A percentile compares a stretch with the other conserved stretches of the same genome.
phyloP scores from a whole-genome alignment of 2,797 vertebrate genomes.

The Ceryle rudis region DNA sequence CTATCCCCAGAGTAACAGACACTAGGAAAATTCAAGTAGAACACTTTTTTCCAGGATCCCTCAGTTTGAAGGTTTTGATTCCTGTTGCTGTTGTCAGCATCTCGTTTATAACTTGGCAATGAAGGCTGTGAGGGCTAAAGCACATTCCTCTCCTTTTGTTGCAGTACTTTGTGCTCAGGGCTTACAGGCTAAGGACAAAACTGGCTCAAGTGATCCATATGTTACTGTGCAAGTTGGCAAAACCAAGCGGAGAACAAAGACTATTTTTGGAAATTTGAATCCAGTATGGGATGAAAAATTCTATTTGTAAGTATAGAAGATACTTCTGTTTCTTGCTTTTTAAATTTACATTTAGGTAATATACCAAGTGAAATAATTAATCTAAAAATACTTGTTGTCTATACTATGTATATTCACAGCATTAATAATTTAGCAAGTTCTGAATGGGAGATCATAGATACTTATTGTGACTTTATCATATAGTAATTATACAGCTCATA shows the following conservation, averaged over 20 bases:
- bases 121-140: neutral
- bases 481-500: neutral
- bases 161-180: slow-evolving; percentile 96
- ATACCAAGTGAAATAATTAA: neutral
- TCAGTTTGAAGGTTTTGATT: neutral
- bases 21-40: neutral
- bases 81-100: neutral
- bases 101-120: neutral
- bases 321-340: neutral
- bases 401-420: neutral
- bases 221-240: slow-evolving; percentile 98
- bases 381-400: neutral
- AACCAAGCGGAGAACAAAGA: slow-evolving; percentile 95
- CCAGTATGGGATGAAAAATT: slow-evolving; percentile 98
- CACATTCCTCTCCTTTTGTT: slow-evolving; percentile 12
- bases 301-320: slow-evolving; percentile 90
- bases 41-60: neutral
- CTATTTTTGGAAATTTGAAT: slow-evolving; percentile 97
- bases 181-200: slow-evolving; percentile 98
- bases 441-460: neutral
- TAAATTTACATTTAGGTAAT: neutral
- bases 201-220: slow-evolving; percentile 96
- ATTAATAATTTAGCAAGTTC: neutral
- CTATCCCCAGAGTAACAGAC: neutral
- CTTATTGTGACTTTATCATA: neutral